These are phyloP conservation scores for Uropsilus gracilis DNA, from an alignment of 2,113 vertebrate genomes.

Conservation along the genomic window DNA sequence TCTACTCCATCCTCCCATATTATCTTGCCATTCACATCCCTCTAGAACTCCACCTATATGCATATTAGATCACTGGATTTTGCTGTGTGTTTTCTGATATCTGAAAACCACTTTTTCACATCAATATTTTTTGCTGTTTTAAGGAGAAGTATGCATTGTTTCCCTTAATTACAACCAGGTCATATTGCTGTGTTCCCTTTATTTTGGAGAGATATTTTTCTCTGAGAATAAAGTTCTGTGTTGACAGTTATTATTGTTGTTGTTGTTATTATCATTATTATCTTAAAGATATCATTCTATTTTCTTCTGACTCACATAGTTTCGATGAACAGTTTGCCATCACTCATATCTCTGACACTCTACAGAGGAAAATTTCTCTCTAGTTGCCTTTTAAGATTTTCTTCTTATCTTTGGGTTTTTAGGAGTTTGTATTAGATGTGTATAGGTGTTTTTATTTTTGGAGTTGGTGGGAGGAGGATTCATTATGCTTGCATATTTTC, in stretches of 20 bases:
- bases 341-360: neutral
- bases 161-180: neutral
- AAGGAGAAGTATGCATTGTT: neutral
- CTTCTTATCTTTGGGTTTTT: neutral
- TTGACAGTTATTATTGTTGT: neutral
- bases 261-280: neutral
- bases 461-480: neutral
- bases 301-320: neutral
- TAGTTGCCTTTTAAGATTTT: neutral
- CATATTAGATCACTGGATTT: neutral
- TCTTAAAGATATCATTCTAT: neutral
- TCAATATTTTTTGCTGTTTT: neutral
- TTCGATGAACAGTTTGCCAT: neutral
- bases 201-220: neutral
- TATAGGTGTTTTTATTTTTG: neutral
- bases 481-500: neutral
- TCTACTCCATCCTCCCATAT: neutral
- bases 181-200: neutral
- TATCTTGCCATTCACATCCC: neutral
- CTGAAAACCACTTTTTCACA: neutral
- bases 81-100: neutral
- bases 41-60: neutral
- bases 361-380: neutral
- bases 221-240: neutral
- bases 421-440: neutral